phyloP scores from a whole-genome alignment of 2,888 invertebrate genomes.

The Labia minor region DNA sequence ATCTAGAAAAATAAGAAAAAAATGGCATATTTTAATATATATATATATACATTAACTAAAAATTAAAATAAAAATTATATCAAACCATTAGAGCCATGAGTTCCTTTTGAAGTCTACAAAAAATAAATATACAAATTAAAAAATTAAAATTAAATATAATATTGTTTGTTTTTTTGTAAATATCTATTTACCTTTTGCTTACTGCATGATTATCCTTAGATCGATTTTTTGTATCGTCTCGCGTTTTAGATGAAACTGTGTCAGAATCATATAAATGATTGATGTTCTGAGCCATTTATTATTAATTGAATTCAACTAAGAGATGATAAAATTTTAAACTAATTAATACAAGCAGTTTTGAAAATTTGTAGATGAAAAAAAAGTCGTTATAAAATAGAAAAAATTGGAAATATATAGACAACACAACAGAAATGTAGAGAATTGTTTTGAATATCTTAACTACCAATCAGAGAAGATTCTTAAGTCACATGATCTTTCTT shows the following conservation, averaged over 20 bases:
- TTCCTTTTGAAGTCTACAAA: constrained; percentile 71
- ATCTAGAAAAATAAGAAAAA: constrained; percentile 42
- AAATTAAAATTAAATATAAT: constrained; percentile 22
- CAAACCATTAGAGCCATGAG: constrained; percentile 70
- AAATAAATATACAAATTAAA: constrained; percentile 25
- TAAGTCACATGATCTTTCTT: not conserved
- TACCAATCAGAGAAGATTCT: not conserved
- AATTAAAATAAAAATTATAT: not conserved
- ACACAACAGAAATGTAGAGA: not conserved
- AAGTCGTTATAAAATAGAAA: not conserved
- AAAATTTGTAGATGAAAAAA: too few species aligned
- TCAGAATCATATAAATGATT: constrained; percentile 68
- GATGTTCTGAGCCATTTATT: constrained; percentile 72
- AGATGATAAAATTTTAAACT: too few species aligned
- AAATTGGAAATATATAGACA: not conserved
- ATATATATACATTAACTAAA: not conserved
- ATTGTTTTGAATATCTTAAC: not conserved
- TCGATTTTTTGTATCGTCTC: constrained; percentile 62
- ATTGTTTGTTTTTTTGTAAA: constrained; percentile 20
- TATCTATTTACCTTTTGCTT: constrained; percentile 74
- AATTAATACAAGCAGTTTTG: too few species aligned
- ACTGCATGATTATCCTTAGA: constrained; percentile 75
- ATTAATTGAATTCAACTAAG: constrained; percentile 17
- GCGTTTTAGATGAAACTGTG: constrained; percentile 62
- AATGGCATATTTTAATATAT: not conserved